Base-by-base conservation (phyloP, 2,888 invertebrate genomes). In the Trypoxylon attenuatum region DNA sequence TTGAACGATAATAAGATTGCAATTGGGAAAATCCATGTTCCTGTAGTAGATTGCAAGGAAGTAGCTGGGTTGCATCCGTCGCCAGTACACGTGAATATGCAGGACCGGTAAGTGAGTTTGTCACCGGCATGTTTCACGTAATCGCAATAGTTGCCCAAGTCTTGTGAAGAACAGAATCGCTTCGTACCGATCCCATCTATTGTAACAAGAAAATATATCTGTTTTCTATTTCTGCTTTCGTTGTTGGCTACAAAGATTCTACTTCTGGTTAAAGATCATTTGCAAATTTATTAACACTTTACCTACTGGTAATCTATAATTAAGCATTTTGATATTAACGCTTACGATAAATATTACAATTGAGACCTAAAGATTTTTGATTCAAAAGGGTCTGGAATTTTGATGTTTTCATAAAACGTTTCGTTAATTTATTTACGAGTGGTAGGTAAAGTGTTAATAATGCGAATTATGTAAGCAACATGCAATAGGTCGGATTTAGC, bases 111-210 rank as follows among this genome's bases (percentile, higher is more conserved):
- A 60, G 92, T 91, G 77, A 95, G 87, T 77, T 90, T 91, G 84
- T 97, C 97, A n/a, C 96, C 96, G 5, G 93, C 93, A 73, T 96
- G 94, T 67, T 90, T 88, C 0, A 96, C 95, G 86, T 95, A 96
- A 83, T 96, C 93, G 87, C 97, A 97, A 80, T 95, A 96, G 86
- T 95, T 96, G 13, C 96, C 96, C 81, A 96, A 88, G 86, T 96
- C 93, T 79, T 94, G 88, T 0, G 96, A 92, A 1, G 96, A 96
- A 85, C 97, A 97, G 83, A 91, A 96, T 70, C 97, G 89, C 80
- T 94, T 94, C 27, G 96, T 95, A 43, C 96, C 96, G 68, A 96
- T 93, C 18, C 96, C 95, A 88, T 95, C 96, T 96, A 87, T 62
- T 51, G 52, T 5, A 57, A 66, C 53, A 57, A 39, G 13, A 13